Conservation (phyloP, 2,797 vertebrate species). For the Tragopan temminckii region DNA sequence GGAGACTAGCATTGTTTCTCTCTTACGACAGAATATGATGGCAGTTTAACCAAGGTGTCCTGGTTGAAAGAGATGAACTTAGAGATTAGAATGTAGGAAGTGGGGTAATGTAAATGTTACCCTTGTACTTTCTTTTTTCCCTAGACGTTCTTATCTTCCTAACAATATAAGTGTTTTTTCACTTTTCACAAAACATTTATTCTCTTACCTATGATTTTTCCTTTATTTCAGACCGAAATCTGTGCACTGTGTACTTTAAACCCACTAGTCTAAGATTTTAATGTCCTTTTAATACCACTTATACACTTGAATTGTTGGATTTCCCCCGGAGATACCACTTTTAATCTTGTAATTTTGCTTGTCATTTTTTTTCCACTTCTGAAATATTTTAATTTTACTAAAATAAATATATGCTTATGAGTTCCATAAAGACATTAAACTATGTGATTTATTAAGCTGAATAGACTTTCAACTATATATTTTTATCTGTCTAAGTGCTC, state of each 20-base stretch:
- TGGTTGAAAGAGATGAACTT: background rate
- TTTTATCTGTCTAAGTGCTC: constrained; percentile 9
- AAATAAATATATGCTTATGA: background rate
- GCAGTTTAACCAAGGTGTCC: background rate
- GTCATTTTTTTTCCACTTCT: background rate
- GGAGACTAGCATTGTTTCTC: background rate
- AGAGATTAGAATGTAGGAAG: background rate
- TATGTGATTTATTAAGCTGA: background rate
- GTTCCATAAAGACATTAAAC: background rate
- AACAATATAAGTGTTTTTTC: background rate
- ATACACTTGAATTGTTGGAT: background rate
- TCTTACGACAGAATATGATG: background rate
- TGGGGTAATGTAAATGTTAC: background rate
- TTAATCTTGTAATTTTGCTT: background rate
- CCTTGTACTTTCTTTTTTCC: background rate
- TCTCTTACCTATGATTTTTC: background rate
- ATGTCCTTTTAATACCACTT: background rate
- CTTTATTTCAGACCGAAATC: background rate
- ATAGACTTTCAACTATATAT: background rate
- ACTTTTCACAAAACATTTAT: background rate
- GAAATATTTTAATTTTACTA: background rate
- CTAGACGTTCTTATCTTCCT: background rate
- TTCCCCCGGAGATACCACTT: background rate
- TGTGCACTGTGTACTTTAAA: background rate
- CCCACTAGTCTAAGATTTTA: background rate